Evolutionary conservation across 2,888 invertebrate species (phyloP), one percentile per base, ranked within the genome.

Genomic region (Pachymerium ferrugineum): DNA sequence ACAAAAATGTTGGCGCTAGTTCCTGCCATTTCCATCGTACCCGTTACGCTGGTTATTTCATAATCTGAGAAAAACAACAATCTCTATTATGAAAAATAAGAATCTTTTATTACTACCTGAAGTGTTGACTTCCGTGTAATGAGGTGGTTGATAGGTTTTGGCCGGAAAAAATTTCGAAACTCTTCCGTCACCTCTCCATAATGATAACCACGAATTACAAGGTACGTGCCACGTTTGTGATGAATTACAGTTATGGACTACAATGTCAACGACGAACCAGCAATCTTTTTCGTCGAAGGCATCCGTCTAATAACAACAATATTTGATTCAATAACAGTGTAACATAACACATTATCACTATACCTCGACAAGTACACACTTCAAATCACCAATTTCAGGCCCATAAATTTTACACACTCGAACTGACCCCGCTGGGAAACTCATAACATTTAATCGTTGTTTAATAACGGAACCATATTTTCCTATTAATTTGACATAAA

Each of bases 201-300:
- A 28, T 16, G 69, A 69, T 12, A 69, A 30, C 69, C 69, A 69
- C 16, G 28, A 16, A 14, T 69, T 10, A 10, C 69, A 69, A 25
- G 69, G 69, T 3, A 69, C 14, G 16, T 30, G 29, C 69, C 69
- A 69, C 12, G 29, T 16, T 29, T 69, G 28, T 25, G 10, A 14
- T 14, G 69, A n/a, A 29, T 2, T 25, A 12, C 22, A 16, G 28
- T 69, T 25, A 10, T 16, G 22, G 10, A 69, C 10, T 29, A 28
- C 19, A 69, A 30, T 30, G 16, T 69, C 69, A 25, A 25, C 25
- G 1, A 69, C 1, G 28, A 29, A 69, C 69, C 69, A 69, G 28
- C 69, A 25, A 16, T 69, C 69, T 14, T 16, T 28, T 69, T 69
- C 69, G 28, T 69, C 69, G 28, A 69, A 69, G 25, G 69, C 69